Base-by-base conservation (phyloP, 1,140 invertebrate species). In the Procambarus clarkii region DNA sequence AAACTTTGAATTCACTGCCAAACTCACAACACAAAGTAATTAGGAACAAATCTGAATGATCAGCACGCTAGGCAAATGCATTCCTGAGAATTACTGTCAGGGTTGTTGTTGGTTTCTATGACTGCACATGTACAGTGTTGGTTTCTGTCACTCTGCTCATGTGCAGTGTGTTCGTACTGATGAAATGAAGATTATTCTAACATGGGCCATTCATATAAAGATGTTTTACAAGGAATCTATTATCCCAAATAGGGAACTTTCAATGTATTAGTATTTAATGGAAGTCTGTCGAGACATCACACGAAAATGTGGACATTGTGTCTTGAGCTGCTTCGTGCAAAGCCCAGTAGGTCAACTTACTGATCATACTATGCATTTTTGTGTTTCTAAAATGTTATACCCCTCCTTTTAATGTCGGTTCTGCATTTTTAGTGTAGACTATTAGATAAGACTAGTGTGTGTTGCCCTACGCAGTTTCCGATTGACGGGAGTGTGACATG, bases 361-460 rank as follows among this genome's bases (percentile, higher is more conserved):
- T 77, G 81, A 90, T 90, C 88, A 90, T 82, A 90, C 88, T 90
- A 90, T 90, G 88, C 88, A 90, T 90, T 90, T 90, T 90, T 90
- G 80, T 84, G 88, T 90, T 90, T 90, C 48, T 84, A 69, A 82
- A 90, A 83, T 90, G 88, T 90, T 90, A 90, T 78, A 80, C 88
- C 58, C 81, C 54, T 83, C 81, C 88, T 86, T 77, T 86, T 86
- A 86, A 83, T 90, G 88, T 90, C 71, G 58, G 81, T 84, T 90
- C 48, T 81, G 69, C 88, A 83, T 71, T 90, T 90, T 89, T 71
- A 76, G 76, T 69, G 24, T 76, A 76, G 71, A 15, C 24, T 44
- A 78, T 58, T 86, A 86, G 85, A 77, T 86, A 77, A 77, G 74
- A 86, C 46, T 86, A 86, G 85, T 60, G 85, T 77, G 74, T 86